phyloP scores from a whole-genome alignment of 2,797 vertebrate genomes.

The Macropus fuliginosus region DNA sequence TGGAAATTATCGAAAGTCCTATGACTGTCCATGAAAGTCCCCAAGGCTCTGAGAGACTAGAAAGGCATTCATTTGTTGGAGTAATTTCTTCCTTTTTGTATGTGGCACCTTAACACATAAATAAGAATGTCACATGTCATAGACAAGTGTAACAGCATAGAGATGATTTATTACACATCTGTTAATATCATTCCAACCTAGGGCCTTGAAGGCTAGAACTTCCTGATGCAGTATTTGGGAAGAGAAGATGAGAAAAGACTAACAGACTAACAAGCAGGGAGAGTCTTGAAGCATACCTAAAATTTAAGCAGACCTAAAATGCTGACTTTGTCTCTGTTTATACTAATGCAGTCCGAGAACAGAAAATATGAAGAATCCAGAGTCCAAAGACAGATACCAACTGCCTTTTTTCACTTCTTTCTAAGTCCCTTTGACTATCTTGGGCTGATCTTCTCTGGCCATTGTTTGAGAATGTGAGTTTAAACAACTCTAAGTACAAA shows the following conservation, averaged over 20 bases:
- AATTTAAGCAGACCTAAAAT: conserved; percentile 28
- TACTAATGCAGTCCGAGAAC: conserved; percentile 51
- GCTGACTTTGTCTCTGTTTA: conserved; percentile 37
- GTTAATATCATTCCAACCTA: background rate
- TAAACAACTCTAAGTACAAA: background rate
- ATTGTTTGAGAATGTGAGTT: conserved; percentile 4
- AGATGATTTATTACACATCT: background rate
- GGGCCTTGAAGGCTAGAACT: conserved; percentile 12
- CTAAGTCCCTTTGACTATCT: background rate
- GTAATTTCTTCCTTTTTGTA: conserved; percentile 3
- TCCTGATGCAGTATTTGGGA: background rate
- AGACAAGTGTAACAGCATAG: background rate
- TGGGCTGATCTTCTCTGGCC: background rate
- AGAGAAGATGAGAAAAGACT: background rate
- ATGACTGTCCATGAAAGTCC: conserved; percentile 2
- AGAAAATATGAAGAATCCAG: conserved; percentile 32
- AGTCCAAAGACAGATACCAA: conserved; percentile 11
- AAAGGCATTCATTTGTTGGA: conserved; percentile 47
- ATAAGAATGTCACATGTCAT: background rate
- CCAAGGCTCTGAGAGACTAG: background rate
- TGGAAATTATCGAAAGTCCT: conserved; percentile 5
- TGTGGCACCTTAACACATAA: conserved; percentile 14
- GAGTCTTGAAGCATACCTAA: background rate
- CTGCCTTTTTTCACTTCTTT: conserved; percentile 10
- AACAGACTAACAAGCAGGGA: background rate